Conservation (phyloP, 2,113 vertebrate genomes). For the Steatornis caripensis region DNA sequence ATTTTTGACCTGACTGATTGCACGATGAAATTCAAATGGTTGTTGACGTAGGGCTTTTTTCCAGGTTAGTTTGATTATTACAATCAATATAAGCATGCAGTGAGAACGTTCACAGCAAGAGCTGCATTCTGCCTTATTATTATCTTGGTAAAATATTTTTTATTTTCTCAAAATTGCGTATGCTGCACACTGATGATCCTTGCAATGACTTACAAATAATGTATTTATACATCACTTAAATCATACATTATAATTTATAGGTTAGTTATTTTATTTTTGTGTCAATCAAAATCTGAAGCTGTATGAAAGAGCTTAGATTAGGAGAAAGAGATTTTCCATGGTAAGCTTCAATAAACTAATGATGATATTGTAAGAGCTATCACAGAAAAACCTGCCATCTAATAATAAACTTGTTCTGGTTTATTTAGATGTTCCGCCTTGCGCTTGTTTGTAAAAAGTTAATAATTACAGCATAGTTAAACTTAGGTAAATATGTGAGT, state of each 20-base stretch:
- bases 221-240: neutral
- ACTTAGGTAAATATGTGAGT: neutral
- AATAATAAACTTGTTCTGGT: neutral
- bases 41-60: neutral
- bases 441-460: neutral
- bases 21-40: neutral
- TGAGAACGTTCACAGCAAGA: neutral
- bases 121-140: neutral
- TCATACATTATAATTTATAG: slow-evolving; percentile 29
- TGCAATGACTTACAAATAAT: neutral
- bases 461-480: neutral
- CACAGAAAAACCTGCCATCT: neutral
- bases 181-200: neutral
- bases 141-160: neutral
- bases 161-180: neutral
- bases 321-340: neutral
- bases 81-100: neutral
- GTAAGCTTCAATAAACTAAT: neutral
- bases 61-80: neutral
- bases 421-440: neutral
- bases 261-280: slow-evolving; percentile 38
- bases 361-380: neutral
- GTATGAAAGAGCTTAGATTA: neutral
- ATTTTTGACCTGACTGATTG: neutral
- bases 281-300: slow-evolving; percentile 35